phyloP scores from a whole-genome alignment of 2,113 vertebrate species.

The Nothobranchius kuhntae region DNA sequence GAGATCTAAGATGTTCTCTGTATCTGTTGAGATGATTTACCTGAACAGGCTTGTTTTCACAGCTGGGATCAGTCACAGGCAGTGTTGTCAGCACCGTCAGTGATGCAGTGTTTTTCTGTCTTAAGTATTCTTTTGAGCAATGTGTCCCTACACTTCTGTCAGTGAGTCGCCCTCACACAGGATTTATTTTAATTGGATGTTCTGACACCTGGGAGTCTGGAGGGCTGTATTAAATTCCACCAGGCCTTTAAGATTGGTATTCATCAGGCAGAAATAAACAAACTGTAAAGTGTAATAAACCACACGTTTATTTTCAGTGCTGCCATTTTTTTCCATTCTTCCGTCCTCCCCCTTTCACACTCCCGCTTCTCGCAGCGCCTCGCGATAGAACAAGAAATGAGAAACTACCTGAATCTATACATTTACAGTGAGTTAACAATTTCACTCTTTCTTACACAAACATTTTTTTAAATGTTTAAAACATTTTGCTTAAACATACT shows the following conservation, averaged over 20 bases:
- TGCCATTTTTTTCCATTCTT: too few species aligned
- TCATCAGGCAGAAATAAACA: not conserved
- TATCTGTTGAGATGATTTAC: slow-evolving; percentile 3
- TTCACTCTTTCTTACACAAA: too few species aligned
- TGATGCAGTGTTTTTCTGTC: not conserved
- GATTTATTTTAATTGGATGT: not conserved
- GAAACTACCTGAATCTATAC: too few species aligned
- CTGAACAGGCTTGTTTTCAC: slow-evolving; percentile 15
- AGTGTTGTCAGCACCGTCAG: not conserved
- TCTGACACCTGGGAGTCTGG: not conserved
- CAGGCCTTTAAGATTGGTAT: not conserved
- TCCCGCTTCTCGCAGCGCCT: too few species aligned
- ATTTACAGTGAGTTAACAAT: too few species aligned
- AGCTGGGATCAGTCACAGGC: slow-evolving; percentile 21
- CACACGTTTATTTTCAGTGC: too few species aligned
- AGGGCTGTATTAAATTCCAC: too few species aligned
- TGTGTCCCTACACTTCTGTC: not conserved
- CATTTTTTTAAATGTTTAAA: too few species aligned
- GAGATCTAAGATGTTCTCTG: not conserved
- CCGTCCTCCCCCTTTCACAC: too few species aligned
- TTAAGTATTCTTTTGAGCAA: not conserved
- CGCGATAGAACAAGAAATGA: too few species aligned
- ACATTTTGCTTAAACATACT: too few species aligned
- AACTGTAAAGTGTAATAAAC: too few species aligned
- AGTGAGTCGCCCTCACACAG: not conserved